These are phyloP conservation scores for Nebria salina DNA, from an alignment of 2,888 invertebrate species.

Conservation along the genomic window DNA sequence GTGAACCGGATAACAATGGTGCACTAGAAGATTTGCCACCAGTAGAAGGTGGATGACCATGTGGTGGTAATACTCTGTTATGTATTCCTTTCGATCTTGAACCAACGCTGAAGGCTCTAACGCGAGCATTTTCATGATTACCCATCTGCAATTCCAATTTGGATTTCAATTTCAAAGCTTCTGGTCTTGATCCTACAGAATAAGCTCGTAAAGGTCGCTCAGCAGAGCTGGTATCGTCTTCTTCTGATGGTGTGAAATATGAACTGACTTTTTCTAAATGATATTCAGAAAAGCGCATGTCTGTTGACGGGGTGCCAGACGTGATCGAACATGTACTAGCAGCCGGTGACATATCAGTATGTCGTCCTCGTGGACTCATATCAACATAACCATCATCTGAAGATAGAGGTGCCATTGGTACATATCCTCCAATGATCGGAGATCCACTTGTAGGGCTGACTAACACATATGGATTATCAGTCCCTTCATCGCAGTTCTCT, in stretches of 20 bases:
- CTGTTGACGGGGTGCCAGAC: constrained; percentile 84
- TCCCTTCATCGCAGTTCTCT: constrained; percentile 70
- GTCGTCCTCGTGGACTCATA: constrained; percentile 63
- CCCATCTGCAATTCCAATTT: constrained; percentile 51
- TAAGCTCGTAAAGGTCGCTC: constrained; percentile 79
- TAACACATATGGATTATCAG: constrained; percentile 56
- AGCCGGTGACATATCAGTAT: constrained; percentile 67
- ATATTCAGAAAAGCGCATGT: constrained; percentile 79
- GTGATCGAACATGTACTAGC: constrained; percentile 79
- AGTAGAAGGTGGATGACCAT: constrained; percentile 52
- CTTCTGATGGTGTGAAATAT: constrained; percentile 72
- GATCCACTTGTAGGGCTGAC: constrained; percentile 49
- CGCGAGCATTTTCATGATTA: constrained; percentile 63
- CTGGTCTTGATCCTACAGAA: constrained; percentile 85
- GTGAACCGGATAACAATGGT: constrained; percentile 69
- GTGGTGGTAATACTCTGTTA: constrained; percentile 56
- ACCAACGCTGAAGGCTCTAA: constrained; percentile 82
- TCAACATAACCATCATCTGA: constrained; percentile 68
- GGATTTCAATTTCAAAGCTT: constrained; percentile 64
- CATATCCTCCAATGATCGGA: constrained; percentile 61
- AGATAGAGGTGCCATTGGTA: constrained; percentile 73
- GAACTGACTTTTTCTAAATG: constrained; percentile 84
- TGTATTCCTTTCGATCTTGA: constrained; percentile 66
- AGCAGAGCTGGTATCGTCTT: constrained; percentile 66
- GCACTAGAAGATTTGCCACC: constrained; percentile 74